Percentiles rank a stretch among this genome's conserved stretches.
phyloP scores from a whole-genome alignment of 2,797 vertebrate genomes.

The Bradypodion pumilum region DNA sequence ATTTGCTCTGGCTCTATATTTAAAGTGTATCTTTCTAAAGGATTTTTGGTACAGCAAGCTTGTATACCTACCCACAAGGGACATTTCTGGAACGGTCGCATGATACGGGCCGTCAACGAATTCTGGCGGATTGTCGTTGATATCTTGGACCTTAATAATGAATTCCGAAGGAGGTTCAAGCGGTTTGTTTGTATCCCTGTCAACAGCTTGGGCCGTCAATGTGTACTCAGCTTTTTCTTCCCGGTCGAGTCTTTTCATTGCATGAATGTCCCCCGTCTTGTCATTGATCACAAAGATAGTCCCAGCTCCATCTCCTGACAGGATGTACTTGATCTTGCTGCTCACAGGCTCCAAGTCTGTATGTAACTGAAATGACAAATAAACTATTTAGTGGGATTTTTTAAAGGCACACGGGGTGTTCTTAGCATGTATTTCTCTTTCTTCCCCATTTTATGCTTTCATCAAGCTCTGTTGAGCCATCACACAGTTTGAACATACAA shows the following conservation, averaged over 20 bases:
- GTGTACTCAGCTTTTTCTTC: slow-evolving; percentile 98
- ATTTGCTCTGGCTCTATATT: slow-evolving; percentile 31
- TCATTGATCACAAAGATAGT: slow-evolving; percentile 99
- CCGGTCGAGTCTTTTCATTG: slow-evolving; percentile 97
- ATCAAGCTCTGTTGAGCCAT: slow-evolving; percentile 33
- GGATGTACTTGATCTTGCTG: slow-evolving; percentile 94
- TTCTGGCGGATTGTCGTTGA: slow-evolving; percentile 96
- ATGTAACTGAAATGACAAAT: slow-evolving; percentile 85
- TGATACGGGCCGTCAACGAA: slow-evolving; percentile 93
- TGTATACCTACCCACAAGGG: slow-evolving; percentile 88
- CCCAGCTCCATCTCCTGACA: slow-evolving; percentile 95
- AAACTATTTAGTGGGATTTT: slow-evolving; percentile 38
- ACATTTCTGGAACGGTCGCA: slow-evolving; percentile 95
- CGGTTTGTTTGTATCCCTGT: slow-evolving; percentile 89
- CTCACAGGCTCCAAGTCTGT: slow-evolving; percentile 92
- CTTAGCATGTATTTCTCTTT: slow-evolving; percentile 7
- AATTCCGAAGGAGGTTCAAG: slow-evolving; percentile 96
- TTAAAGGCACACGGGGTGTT: not conserved
- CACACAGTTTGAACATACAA: slow-evolving; percentile 6
- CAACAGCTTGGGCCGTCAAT: slow-evolving; percentile 91
- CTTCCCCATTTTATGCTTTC: slow-evolving; percentile 37
- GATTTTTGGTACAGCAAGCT: not conserved
- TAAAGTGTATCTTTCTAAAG: slow-evolving; percentile 23
- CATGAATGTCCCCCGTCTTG: slow-evolving; percentile 95
- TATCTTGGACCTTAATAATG: slow-evolving; percentile 99